Conservation (phyloP, 2,888 invertebrate genomes). For the Amphipyra tragopoginis region DNA sequence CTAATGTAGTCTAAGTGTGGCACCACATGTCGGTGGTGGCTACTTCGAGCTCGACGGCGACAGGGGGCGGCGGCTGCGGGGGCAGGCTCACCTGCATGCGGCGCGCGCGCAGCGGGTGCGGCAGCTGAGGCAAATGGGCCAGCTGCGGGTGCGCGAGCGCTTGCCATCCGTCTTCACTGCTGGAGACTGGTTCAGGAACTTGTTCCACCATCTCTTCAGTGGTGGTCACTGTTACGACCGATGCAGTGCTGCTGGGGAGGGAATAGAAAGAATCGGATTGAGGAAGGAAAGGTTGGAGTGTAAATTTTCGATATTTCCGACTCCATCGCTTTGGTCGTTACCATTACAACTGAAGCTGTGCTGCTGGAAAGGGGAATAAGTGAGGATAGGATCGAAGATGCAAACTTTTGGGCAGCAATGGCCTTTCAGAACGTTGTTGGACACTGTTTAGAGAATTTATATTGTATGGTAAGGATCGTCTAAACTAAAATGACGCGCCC, state of each 20-base stretch:
- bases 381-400: not conserved
- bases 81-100: conserved; percentile 72
- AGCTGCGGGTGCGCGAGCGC: conserved; percentile 51
- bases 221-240: conserved; percentile 64
- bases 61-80: conserved; percentile 70
- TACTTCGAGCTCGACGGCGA: conserved; percentile 84
- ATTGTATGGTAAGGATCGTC: conserved; percentile 9
- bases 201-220: conserved; percentile 59
- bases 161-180: conserved; percentile 58
- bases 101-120: conserved; percentile 64
- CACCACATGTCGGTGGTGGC: conserved; percentile 86
- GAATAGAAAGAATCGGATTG: conserved; percentile 5
- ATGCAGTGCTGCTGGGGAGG: conserved; percentile 71
- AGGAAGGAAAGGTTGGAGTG: not conserved
- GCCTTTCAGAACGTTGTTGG: too few relatives aligned
- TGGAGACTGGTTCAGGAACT: conserved; percentile 57
- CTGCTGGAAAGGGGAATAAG: not conserved
- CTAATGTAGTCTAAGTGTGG: conserved; percentile 43
- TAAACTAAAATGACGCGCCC: too few relatives aligned
- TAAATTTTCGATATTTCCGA: not conserved
- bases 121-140: conserved; percentile 53
- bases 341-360: not conserved
- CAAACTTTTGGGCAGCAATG: not conserved
- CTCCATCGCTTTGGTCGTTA: not conserved
- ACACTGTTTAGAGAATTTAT: conserved; percentile 10